Evolutionary conservation across 2,797 vertebrate genomes (phyloP).

Genomic region (Kryptolebias ocellatus): DNA sequence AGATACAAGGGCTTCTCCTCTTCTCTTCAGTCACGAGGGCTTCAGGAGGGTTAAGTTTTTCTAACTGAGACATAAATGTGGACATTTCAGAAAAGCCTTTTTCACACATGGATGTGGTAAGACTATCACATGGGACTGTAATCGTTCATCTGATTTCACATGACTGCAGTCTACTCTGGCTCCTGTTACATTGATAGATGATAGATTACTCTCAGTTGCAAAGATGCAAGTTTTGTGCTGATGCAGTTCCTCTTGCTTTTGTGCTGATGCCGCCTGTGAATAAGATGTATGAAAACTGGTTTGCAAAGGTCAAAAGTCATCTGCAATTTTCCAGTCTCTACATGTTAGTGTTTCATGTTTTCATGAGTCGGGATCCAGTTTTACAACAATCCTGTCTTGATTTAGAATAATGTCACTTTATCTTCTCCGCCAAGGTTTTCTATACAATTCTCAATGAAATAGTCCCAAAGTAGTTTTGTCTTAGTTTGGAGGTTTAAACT

Average conservation of each 20-base stretch:
- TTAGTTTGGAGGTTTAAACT: conserved; percentile 19
- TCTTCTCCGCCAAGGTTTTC: not conserved
- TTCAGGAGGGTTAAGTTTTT: not conserved
- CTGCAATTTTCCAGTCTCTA: conserved; percentile 35
- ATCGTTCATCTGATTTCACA: conserved; percentile 8
- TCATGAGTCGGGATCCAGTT: conserved; percentile 34
- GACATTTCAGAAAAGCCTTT: not conserved
- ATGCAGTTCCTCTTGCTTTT: conserved; percentile 46
- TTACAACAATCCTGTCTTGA: conserved; percentile 18
- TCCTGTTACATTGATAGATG: conserved; percentile 22
- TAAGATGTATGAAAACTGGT: conserved; percentile 14
- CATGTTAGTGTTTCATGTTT: conserved; percentile 45
- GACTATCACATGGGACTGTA: not conserved
- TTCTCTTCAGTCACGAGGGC: too few relatives aligned
- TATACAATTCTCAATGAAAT: conserved; percentile 1
- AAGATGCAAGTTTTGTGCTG: conserved; percentile 51
- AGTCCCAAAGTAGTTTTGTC: conserved; percentile 20
- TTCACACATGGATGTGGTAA: not conserved
- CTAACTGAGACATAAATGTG: not conserved
- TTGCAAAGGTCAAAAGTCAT: conserved; percentile 41
- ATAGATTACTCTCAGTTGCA: conserved; percentile 35
- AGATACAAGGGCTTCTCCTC: too few relatives aligned
- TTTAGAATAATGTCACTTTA: conserved; percentile 27
- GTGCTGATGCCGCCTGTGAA: conserved; percentile 51
- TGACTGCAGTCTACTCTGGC: not conserved